Conservation (phyloP, 1,140 invertebrate species). For the Ruditapes philippinarum region DNA sequence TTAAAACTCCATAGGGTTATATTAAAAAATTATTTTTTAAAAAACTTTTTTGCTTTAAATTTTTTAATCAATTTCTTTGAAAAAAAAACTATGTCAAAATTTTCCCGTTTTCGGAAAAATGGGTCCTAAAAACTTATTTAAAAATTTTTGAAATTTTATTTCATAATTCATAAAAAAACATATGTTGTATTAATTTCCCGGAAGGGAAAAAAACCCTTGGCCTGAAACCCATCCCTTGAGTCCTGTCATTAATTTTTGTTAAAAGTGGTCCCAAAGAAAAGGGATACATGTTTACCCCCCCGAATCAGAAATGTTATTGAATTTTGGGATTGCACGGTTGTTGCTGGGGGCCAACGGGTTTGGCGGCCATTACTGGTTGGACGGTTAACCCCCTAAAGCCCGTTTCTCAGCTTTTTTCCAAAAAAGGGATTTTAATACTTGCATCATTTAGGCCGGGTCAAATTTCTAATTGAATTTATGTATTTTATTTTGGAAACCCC, state of each 20-base stretch:
- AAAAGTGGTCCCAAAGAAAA: constrained; percentile 7
- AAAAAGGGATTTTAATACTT: constrained; percentile 29
- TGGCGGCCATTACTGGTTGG: background rate
- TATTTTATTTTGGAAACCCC: too few species aligned
- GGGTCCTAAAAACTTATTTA: too few species aligned
- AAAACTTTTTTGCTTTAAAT: background rate
- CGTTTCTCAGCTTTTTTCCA: constrained; percentile 10
- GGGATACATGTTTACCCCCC: constrained; percentile 19
- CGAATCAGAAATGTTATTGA: background rate
- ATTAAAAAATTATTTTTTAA: background rate
- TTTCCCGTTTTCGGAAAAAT: background rate
- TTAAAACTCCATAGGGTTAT: background rate
- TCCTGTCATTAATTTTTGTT: background rate
- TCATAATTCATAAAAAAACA: too few species aligned
- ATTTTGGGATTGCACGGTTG: background rate
- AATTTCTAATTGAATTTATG: too few species aligned
- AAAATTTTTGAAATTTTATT: background rate
- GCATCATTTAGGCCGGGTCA: constrained; percentile 8
- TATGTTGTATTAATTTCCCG: too few species aligned
- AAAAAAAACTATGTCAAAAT: background rate
- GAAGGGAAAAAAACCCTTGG: background rate
- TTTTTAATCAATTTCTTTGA: background rate
- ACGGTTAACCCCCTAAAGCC: background rate
- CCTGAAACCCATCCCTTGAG: background rate
- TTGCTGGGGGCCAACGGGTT: too few species aligned